Evolutionary conservation across 1,140 invertebrate genomes (phyloP).

Genomic region (Galleria mellonella): DNA sequence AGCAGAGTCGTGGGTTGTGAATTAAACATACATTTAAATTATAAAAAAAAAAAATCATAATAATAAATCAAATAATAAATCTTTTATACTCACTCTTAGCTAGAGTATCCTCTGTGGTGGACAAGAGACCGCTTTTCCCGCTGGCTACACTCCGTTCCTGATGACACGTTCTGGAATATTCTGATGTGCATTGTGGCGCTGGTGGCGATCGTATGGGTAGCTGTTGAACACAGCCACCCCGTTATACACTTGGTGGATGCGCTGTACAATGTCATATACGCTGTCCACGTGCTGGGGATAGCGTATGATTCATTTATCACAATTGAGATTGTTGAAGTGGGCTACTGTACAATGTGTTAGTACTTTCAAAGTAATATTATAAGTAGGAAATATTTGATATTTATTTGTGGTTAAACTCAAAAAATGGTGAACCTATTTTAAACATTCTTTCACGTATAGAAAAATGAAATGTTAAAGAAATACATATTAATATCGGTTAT

Average conservation of each 20-base stretch:
- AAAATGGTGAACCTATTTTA: neutral
- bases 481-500: too few species aligned
- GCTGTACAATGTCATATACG: slow-evolving; percentile 31
- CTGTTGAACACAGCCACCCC: slow-evolving; percentile 7
- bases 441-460: too few species aligned
- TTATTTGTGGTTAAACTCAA: neutral
- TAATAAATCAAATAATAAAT: neutral
- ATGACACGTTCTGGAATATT: slow-evolving; percentile 36
- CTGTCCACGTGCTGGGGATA: slow-evolving; percentile 23
- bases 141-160: slow-evolving; percentile 25
- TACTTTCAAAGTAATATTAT: slow-evolving; percentile 5
- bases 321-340: slow-evolving; percentile 12
- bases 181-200: slow-evolving; percentile 28
- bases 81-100: slow-evolving; percentile 7
- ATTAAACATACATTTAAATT: too few species aligned
- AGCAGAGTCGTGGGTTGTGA: too few species aligned
- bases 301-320: slow-evolving; percentile 15
- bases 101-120: slow-evolving; percentile 28
- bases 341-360: slow-evolving; percentile 19
- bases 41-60: too few species aligned
- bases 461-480: too few species aligned
- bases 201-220: slow-evolving; percentile 16
- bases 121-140: slow-evolving; percentile 11
- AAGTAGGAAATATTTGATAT: neutral
- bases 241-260: slow-evolving; percentile 15